Conservation (phyloP, 2,888 invertebrate species). For the Andrena bicolor region DNA sequence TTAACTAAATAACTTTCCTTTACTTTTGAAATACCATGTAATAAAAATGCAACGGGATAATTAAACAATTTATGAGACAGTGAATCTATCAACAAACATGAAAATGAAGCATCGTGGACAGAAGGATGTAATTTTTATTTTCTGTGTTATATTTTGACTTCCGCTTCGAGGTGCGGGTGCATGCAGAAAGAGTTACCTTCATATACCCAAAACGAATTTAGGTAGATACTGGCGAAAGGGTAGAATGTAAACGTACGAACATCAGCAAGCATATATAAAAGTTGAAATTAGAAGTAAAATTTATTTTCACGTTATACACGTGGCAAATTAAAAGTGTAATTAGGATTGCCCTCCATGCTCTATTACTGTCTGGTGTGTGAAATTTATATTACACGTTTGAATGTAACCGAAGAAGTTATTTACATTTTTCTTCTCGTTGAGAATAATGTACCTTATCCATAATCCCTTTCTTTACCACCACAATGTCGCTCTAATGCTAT, state of each 20-base stretch:
- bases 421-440: background rate
- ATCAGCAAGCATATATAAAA: background rate
- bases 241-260: background rate
- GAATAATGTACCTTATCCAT: background rate
- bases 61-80: conserved; percentile 8
- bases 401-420: background rate
- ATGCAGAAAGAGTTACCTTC: conserved; percentile 6
- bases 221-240: background rate
- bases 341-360: background rate
- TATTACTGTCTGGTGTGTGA: background rate
- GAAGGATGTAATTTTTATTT: background rate
- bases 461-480: background rate
- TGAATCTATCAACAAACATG: conserved; percentile 13
- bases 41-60: background rate
- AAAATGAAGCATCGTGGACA: background rate
- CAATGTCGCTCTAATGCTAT: background rate
- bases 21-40: no score
- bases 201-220: conserved; percentile 3
- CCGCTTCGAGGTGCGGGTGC: conserved; percentile 1
- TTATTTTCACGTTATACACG: background rate
- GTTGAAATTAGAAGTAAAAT: background rate
- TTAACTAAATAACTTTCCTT: no score
- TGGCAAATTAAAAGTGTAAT: background rate
- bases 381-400: background rate
- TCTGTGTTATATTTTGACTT: conserved; percentile 9